Evolutionary conservation across 1,140 invertebrate genomes (phyloP).

Genomic region (Drosophila virilis): DNA sequence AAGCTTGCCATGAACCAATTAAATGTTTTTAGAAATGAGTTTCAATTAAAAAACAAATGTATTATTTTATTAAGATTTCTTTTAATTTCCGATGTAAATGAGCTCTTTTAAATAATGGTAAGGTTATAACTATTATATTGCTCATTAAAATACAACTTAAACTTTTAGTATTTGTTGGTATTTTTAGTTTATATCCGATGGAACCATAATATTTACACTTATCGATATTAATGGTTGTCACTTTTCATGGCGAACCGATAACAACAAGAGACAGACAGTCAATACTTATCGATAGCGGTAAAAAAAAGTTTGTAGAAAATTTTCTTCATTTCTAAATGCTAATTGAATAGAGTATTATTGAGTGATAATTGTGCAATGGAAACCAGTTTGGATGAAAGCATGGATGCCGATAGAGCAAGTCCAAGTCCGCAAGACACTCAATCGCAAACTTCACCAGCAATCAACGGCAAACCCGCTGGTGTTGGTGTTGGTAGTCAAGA

Average conservation of each 20-base stretch:
- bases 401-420: slow-evolving; percentile 60
- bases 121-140: no score
- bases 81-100: no score
- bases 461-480: slow-evolving; percentile 53
- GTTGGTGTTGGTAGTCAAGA: slow-evolving; percentile 47
- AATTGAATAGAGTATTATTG: slow-evolving; percentile 23
- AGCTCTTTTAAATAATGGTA: no score
- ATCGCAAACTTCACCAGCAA: slow-evolving; percentile 41
- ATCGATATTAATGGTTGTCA: slow-evolving; percentile 8
- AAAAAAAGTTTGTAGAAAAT: slow-evolving; percentile 52
- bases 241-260: slow-evolving; percentile 2
- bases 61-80: no score
- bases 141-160: not conserved
- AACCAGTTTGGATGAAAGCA: slow-evolving; percentile 65
- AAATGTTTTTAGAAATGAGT: no score
- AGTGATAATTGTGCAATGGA: slow-evolving; percentile 58
- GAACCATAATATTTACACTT: not conserved
- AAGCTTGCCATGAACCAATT: no score
- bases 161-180: slow-evolving; percentile 8
- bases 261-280: not conserved
- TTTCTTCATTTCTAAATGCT: slow-evolving; percentile 57
- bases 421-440: slow-evolving; percentile 28
- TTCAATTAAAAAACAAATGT: no score
- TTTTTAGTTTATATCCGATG: not conserved
- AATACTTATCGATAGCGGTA: slow-evolving; percentile 63